Percentiles rank a stretch among this genome's conserved stretches.
phyloP scores from a whole-genome alignment of 2,888 invertebrate species.

The Dryococelus australis region DNA sequence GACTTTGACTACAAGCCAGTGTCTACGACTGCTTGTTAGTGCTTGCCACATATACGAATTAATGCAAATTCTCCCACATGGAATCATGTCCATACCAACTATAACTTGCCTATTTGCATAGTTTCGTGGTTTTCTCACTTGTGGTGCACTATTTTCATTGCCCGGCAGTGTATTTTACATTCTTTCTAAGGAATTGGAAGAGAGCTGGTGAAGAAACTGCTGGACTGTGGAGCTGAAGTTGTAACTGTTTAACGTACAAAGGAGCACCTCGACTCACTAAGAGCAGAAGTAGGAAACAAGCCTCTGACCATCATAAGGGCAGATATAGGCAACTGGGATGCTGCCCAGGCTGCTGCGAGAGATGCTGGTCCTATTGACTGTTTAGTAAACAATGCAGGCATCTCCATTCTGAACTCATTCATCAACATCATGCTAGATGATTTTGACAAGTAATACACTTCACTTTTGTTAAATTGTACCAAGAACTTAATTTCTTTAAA shows the following conservation, averaged over 20 bases:
- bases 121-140: too few species aligned
- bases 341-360: slow-evolving; percentile 67
- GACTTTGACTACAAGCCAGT: too few species aligned
- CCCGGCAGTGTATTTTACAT: too few species aligned
- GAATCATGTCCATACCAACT: too few species aligned
- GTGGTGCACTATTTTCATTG: too few species aligned
- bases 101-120: too few species aligned
- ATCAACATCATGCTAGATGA: slow-evolving; percentile 71
- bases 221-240: slow-evolving; percentile 75
- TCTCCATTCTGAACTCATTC: slow-evolving; percentile 75
- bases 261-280: slow-evolving; percentile 70
- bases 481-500: too few species aligned
- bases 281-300: slow-evolving; percentile 59
- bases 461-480: too few species aligned
- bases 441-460: slow-evolving; percentile 70
- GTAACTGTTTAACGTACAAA: slow-evolving; percentile 78
- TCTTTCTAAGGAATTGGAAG: slow-evolving; percentile 69
- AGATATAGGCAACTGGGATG: slow-evolving; percentile 80
- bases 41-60: too few species aligned
- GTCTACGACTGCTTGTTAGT: too few species aligned
- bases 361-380: slow-evolving; percentile 75
- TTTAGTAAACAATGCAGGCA: slow-evolving; percentile 89
- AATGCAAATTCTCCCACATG: too few species aligned
- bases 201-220: slow-evolving; percentile 73
- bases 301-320: slow-evolving; percentile 63